phyloP scores from a whole-genome alignment of 2,888 invertebrate species.

The Scaptomyza caliginosa region DNA sequence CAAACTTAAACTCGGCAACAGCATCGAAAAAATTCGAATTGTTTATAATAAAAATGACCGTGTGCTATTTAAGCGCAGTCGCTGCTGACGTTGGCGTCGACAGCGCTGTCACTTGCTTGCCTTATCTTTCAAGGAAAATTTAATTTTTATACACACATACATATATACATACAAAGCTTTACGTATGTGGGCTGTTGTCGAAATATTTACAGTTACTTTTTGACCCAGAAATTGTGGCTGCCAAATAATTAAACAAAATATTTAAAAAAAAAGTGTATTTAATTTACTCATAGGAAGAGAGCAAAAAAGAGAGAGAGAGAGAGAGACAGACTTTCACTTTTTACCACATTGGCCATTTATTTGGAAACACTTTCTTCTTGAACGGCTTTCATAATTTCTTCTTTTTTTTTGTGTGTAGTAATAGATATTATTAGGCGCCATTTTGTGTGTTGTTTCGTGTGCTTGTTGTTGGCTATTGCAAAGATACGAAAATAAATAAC shows the following conservation, averaged over 20 bases:
- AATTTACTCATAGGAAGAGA: conserved; percentile 15
- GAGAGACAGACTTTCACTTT: conserved; percentile 66
- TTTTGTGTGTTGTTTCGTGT: conserved; percentile 62
- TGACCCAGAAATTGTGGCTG: conserved; percentile 50
- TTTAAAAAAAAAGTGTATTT: conserved; percentile 8
- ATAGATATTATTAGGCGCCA: conserved; percentile 67
- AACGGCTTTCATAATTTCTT: conserved; percentile 78
- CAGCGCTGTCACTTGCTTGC: conserved; percentile 41
- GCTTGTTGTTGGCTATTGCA: conserved; percentile 63
- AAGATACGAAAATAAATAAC: conserved; percentile 77
- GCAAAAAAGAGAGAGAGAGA: background rate
- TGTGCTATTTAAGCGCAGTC: conserved; percentile 78
- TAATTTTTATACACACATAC: conserved; percentile 42
- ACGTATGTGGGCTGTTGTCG: conserved; percentile 38
- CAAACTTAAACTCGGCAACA: conserved; percentile 67
- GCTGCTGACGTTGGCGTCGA: conserved; percentile 10
- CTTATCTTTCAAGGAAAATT: conserved; percentile 84
- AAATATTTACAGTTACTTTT: conserved; percentile 57
- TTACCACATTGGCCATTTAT: conserved; percentile 52
- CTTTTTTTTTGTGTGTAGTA: conserved; percentile 69
- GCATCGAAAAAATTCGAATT: conserved; percentile 57
- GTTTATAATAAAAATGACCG: conserved; percentile 83
- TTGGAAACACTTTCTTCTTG: conserved; percentile 78
- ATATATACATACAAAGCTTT: background rate
- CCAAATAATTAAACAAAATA: background rate